A percentile compares a stretch with the other conserved stretches of the same genome.
Conservation (phyloP, 2,888 invertebrate species). For the Spatulosminthurus flaviceps region DNA sequence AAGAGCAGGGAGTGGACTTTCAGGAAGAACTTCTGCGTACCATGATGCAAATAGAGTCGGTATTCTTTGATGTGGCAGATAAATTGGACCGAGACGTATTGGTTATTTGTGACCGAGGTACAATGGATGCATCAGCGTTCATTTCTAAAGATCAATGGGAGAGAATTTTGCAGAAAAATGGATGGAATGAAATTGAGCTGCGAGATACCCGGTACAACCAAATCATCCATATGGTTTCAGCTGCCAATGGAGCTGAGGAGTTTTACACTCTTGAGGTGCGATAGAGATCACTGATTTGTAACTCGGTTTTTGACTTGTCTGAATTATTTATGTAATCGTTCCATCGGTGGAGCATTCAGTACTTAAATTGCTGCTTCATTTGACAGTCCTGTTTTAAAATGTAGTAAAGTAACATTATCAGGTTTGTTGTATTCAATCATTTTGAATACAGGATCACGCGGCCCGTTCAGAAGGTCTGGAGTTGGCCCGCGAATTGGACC, state of each 20-base stretch:
- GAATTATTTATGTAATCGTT: too few relatives aligned
- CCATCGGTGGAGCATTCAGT: too few relatives aligned
- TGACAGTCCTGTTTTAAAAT: too few relatives aligned
- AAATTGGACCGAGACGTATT: constrained; percentile 88
- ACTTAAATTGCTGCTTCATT: too few relatives aligned
- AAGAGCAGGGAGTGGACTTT: constrained; percentile 90
- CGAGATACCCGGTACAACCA: constrained; percentile 96
- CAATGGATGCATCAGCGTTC: constrained; percentile 98
- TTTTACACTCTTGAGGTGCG: constrained; percentile 93
- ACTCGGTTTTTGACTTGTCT: too few relatives aligned
- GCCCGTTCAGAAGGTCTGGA: constrained; percentile 93
- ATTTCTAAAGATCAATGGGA: constrained; percentile 92
- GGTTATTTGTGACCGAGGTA: constrained; percentile 97
- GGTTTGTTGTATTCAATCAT: neutral
- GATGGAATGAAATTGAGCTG: constrained; percentile 91
- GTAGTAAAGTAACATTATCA: neutral
- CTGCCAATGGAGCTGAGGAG: constrained; percentile 98
- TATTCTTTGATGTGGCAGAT: constrained; percentile 85
- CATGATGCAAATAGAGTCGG: constrained; percentile 97
- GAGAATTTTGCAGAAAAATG: constrained; percentile 80
- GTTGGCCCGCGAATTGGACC: constrained; percentile 87
- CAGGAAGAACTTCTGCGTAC: constrained; percentile 96
- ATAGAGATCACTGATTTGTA: too few relatives aligned
- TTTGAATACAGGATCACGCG: constrained; percentile 79
- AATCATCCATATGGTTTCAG: constrained; percentile 95